A percentile compares a stretch with the other conserved stretches of the same genome.
Conservation (phyloP, 92 coral and sea anemone species). For the Siderastrea siderea region DNA sequence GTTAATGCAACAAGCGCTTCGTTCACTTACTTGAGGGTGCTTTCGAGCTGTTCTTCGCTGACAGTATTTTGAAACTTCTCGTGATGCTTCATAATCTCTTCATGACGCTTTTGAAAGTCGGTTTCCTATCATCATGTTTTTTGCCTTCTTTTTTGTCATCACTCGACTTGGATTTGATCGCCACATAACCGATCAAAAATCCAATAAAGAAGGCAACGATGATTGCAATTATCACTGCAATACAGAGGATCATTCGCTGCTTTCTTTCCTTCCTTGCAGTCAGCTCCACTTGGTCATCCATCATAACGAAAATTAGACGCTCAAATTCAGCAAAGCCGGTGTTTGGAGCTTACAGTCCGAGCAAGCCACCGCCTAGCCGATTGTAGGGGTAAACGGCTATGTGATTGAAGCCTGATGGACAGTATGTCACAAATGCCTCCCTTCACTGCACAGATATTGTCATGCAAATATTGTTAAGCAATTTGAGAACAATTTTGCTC, state of each 20-base stretch:
- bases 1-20: too few relatives aligned
- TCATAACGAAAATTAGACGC: not conserved
- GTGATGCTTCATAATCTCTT: slow-evolving; percentile 26
- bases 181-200: slow-evolving; percentile 62
- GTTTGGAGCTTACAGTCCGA: not conserved
- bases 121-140: not conserved
- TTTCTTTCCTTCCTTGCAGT: slow-evolving; percentile 52
- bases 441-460: not conserved
- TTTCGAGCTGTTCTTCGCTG: slow-evolving; percentile 30
- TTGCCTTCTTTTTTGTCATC: not conserved
- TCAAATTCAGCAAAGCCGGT: not conserved
- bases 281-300: slow-evolving; percentile 49
- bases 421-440: not conserved
- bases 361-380: not conserved
- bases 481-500: not conserved
- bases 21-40: slow-evolving; percentile 48
- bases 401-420: not conserved
- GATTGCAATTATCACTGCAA: slow-evolving; percentile 30
- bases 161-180: slow-evolving; percentile 24
- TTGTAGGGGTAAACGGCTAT: not conserved
- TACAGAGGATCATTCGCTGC: slow-evolving; percentile 55
- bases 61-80: slow-evolving; percentile 37
- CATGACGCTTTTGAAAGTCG: slow-evolving; percentile 8
- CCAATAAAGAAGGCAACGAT: slow-evolving; percentile 56
- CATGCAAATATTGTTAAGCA: not conserved